Base-by-base conservation (phyloP, 1,140 invertebrate species). In the Saxidomus purpurata region DNA sequence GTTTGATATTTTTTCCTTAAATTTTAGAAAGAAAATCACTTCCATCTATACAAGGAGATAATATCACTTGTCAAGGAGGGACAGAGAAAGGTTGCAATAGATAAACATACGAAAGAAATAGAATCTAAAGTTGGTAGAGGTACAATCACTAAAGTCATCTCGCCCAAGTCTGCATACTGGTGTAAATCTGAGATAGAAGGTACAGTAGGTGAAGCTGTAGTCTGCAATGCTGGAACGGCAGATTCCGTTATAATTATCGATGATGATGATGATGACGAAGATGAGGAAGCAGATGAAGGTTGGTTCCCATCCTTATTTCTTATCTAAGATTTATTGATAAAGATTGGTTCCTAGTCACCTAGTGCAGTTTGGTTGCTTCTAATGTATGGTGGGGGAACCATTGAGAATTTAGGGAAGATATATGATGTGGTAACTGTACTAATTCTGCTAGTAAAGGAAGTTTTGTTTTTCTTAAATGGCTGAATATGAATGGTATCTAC, bases 11-110 rank as follows among this genome's bases (percentile, higher is more conserved):
- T 40, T 31, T 40, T 15, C 43, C 1, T 63, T 22, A n/a, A n/a
- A n/a, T 83, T 69, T 47, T 59, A 83, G 81, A 83, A 61, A 49
- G 61, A 83, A 61, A 83, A 83, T 28, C 61, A 83, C 38, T 49
- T 83, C 19, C 81, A 83, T 69, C 52, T 83, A 0, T 83, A 28
- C 34, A 43, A 63, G 49, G 81, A 83, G 36, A 69, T 83, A 9
- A 17, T 22, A 2, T 38, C 13, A 6, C 67, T 71, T 0, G 38
- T 9, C 9, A 71, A 31, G 8, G 67, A 36, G 25, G 36, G 38
- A n/a, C 67, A 38, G 34, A 13, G 67, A 38, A 71, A 40, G 22
- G 22, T 71, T 71, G 67, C 67, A 8, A 69, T 83, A 47, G 63
- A 40, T 34, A 83, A 40, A 49, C 52, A 61, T 31, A 67, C 81